Base-by-base conservation (phyloP, 2,797 vertebrate species). In the Crax fasciolata region DNA sequence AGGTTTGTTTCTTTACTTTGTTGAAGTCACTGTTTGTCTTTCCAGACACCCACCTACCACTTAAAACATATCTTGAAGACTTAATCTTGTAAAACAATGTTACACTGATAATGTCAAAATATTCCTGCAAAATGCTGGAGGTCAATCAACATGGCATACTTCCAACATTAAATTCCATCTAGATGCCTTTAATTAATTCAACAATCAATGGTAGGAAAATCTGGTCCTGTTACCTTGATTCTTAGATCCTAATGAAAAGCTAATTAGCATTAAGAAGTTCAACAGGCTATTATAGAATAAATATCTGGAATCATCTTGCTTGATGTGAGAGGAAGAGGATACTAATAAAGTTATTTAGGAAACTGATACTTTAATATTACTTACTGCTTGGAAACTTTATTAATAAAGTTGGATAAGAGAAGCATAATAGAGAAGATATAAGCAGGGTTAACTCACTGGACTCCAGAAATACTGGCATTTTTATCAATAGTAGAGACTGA, bases 181-280 rank as follows among this genome's bases (percentile, higher is more conserved):
- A 96, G 86, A 67, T 96, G 75, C 44, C 59, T 96, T 97, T 96
- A 98, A 98, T 98, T 97, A 98, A 97, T 97, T 97, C 92, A 97
- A 96, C 97, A 97, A 75, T 97, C 90, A 93, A 72, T 93, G 87
- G 84, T 96, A 93, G 58, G 51, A 89, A 96, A 83, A 70, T 70
- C 94, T 96, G 93, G 95, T 96, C 92, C 94, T 87, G 91, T 93
- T 93, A 88, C 94, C 92, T 97, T 97, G 84, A 97, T 97, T 97
- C 95, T 96, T 68, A 96, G 77, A 97, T 90, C 96, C 94, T 91
- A 97, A 97, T 98, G 95, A 97, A 97, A 96, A 61, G 43, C 77
- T 97, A 94, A 97, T 97, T 97, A 97, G 38, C 93, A 97, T 96
- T 92, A 95, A 93, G 97, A 96, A 98, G 95, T 97, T 96, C 91